Evolutionary conservation across 2,113 vertebrate species (phyloP).

Genomic region (Hyaena hyaena): DNA sequence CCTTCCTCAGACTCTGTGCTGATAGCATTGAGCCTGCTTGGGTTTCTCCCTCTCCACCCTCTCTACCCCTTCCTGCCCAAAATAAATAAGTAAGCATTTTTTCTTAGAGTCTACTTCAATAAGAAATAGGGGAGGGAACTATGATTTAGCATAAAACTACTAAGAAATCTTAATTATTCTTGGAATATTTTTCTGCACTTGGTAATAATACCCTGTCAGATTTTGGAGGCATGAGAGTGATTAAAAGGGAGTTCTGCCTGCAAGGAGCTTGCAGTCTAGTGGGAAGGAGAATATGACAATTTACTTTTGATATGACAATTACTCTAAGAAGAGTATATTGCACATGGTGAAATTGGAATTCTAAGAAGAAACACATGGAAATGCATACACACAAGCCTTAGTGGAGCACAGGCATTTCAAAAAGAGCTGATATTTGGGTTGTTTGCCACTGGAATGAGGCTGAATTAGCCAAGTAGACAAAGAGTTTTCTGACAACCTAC

Average conservation of each 20-base stretch:
- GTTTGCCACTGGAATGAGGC: neutral
- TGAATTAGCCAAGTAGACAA: neutral
- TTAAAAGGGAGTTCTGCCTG: neutral
- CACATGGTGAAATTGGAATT: neutral
- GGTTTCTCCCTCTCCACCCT: too few species aligned
- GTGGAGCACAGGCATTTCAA: neutral
- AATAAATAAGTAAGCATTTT: too few species aligned
- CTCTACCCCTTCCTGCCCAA: too few species aligned
- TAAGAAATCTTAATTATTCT: neutral
- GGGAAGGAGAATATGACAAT: neutral
- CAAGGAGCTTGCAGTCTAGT: neutral
- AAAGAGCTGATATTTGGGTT: neutral
- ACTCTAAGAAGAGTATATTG: neutral
- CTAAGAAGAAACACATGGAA: neutral
- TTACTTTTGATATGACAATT: neutral
- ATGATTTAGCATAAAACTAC: neutral
- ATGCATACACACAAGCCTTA: neutral
- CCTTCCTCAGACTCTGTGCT: too few species aligned
- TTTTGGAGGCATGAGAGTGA: neutral
- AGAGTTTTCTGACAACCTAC: fast-evolving
- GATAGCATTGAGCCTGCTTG: too few species aligned
- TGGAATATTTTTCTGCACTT: neutral
- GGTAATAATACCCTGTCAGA: neutral
- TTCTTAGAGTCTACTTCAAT: neutral
- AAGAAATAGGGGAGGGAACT: neutral